Conservation (phyloP, 2,888 invertebrate species). For the Phyllotreta cruciferae region DNA sequence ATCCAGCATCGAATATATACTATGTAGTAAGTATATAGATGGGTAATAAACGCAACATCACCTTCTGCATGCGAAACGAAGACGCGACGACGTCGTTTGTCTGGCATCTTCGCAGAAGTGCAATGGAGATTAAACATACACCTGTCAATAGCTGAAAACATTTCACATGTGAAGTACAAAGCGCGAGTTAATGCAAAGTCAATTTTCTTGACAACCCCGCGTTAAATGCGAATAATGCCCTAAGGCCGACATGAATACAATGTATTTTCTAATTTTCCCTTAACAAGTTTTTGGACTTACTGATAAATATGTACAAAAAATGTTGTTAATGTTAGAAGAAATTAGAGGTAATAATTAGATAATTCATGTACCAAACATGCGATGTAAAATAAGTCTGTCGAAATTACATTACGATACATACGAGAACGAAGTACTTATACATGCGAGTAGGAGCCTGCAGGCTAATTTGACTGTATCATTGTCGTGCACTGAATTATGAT, state of each 20-base stretch:
- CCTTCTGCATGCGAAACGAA: neutral
- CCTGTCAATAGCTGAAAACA: constrained; percentile 12
- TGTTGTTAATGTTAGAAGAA: too few relatives aligned
- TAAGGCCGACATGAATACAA: neutral
- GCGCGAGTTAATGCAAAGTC: constrained; percentile 12
- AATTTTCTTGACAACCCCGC: constrained; percentile 14
- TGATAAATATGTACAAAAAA: too few relatives aligned
- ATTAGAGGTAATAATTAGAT: too few relatives aligned
- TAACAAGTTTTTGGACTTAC: too few relatives aligned
- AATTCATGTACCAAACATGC: too few relatives aligned
- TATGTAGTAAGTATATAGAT: too few relatives aligned
- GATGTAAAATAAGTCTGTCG: too few relatives aligned
- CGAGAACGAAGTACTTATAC: too few relatives aligned
- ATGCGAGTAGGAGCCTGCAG: neutral
- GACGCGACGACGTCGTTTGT: neutral
- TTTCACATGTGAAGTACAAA: constrained; percentile 8
- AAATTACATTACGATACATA: too few relatives aligned
- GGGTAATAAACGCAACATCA: neutral
- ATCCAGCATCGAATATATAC: neutral
- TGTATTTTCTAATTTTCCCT: too few relatives aligned
- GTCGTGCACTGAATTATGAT: constrained; percentile 32
- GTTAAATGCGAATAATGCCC: constrained; percentile 6
- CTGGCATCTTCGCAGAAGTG: neutral
- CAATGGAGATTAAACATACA: neutral
- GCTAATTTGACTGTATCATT: constrained; percentile 30